Conservation (phyloP, 2,797 vertebrate species). For the Chanos chanos region DNA sequence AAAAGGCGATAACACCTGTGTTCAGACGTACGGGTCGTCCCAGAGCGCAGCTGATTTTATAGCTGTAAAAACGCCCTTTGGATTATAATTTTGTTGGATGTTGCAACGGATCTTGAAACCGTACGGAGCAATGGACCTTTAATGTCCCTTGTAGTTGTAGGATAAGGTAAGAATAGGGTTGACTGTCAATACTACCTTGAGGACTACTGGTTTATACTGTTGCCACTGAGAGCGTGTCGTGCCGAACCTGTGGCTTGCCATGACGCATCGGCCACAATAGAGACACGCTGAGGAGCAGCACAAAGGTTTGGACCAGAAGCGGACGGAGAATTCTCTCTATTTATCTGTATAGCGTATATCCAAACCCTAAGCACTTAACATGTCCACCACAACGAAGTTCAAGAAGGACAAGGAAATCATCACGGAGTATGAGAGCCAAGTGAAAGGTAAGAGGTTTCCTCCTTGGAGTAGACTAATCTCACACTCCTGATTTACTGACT, state of each 20-base stretch:
- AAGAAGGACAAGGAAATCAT: slow-evolving; percentile 99
- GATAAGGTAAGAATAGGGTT: background rate
- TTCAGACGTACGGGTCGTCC: slow-evolving; percentile 5
- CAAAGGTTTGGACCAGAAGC: slow-evolving; percentile 33
- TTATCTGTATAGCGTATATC: slow-evolving; percentile 25
- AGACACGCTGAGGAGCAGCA: slow-evolving; percentile 36
- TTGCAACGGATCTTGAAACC: background rate
- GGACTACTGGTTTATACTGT: slow-evolving; percentile 3
- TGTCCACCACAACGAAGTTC: slow-evolving; percentile 88
- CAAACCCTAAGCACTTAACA: slow-evolving; percentile 44
- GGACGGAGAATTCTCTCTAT: slow-evolving; percentile 11
- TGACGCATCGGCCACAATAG: slow-evolving; percentile 60
- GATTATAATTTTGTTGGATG: background rate
- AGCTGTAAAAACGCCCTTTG: slow-evolving; percentile 31
- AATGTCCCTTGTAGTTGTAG: background rate
- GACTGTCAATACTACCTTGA: slow-evolving; percentile 13
- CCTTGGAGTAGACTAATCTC: too few species aligned
- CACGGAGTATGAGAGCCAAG: slow-evolving; percentile 95
- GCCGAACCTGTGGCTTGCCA: slow-evolving; percentile 45
- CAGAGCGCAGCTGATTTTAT: slow-evolving; percentile 17
- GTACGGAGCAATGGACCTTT: slow-evolving; percentile 1
- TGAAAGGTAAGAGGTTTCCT: slow-evolving; percentile 86
- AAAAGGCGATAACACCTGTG: slow-evolving; percentile 10
- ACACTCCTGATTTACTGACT: too few species aligned
- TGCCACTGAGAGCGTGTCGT: background rate